Conservation (phyloP, 2,113 vertebrate genomes). For the Neoarius graeffei region DNA sequence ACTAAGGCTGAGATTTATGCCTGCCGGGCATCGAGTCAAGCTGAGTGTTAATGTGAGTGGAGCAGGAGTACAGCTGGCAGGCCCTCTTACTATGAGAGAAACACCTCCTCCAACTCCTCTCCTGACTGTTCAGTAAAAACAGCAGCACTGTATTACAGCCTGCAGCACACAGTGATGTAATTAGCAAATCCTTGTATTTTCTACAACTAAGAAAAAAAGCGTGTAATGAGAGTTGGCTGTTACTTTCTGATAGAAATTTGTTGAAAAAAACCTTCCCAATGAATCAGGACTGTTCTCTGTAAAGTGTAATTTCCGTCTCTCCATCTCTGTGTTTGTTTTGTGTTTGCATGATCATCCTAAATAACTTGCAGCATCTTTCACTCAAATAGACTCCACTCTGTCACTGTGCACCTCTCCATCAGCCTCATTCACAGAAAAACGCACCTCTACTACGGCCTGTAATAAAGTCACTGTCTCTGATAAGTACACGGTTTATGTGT, state of each 20-base stretch:
- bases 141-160: conserved; percentile 23
- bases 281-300: background rate
- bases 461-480: conserved; percentile 52
- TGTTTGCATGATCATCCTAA: conserved; percentile 32
- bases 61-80: conserved; percentile 31
- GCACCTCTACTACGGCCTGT: conserved; percentile 48
- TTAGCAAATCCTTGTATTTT: conserved; percentile 8
- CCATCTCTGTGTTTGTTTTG: background rate
- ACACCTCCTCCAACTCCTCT: conserved; percentile 11
- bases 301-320: background rate
- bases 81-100: conserved; percentile 16
- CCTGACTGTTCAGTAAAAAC: conserved; percentile 1
- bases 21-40: conserved; percentile 29
- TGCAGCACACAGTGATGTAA: conserved; percentile 7
- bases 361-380: conserved; percentile 3
- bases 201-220: background rate
- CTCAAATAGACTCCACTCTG: conserved; percentile 10
- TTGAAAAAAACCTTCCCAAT: background rate
- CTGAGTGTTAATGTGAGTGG: conserved; percentile 47
- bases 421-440: conserved; percentile 8
- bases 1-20: conserved; percentile 28
- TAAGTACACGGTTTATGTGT: conserved; percentile 60
- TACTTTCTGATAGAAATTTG: background rate
- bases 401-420: background rate
- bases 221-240: background rate